Base-by-base conservation (phyloP, 2,888 invertebrate genomes). In the Lasioglossum malachurum region DNA sequence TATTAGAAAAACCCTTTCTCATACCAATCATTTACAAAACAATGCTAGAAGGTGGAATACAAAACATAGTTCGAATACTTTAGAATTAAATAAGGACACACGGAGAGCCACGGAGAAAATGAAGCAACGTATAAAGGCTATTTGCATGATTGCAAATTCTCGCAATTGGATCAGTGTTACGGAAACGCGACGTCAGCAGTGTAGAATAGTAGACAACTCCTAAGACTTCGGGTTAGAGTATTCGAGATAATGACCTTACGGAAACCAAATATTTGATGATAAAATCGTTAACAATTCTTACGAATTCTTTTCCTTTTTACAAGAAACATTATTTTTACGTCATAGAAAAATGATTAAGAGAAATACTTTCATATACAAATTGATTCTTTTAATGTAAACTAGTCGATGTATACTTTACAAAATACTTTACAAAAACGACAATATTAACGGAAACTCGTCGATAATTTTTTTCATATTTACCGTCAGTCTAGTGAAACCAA, bases 101-200 rank as follows among this genome's bases (percentile, higher is more conserved):
- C 4, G 16, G 5, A 5, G 27, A 27, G 27, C 16, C 64, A 14
- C 16, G 31, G 64, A 31, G 64, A 31, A 64, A 64, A 64, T 2
- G 64, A 64, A 7, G 64, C 64, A 31, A 31, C 16, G 16, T 64
- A 31, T 64, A 64, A 31, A 64, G 64, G 64, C 16, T 19, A 64
- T 64, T 64, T 64, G 31, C 64, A 64, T 64, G 64, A 64, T 64
- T 64, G 64, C 64, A 64, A 64, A 64, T 64, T 64, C 64, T 64
- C 31, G 16, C 31, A 64, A 64, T 64, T 64, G 64, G 31, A 64
- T 64, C 31, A 31, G 64, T 64, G 31, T 64, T 64, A 64, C 64
- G 7, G 64, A 64, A 64, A 64, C 64, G 31, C 64, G 31, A n/a
- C 64, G 31, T 64, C 64, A 64, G 64, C 64, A 31, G 64, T 31